Percentiles rank a stretch among this genome's conserved stretches.
These are phyloP conservation scores for Drosophila antonietae DNA, from an alignment of 2,888 invertebrate species.

Conservation along the genomic window DNA sequence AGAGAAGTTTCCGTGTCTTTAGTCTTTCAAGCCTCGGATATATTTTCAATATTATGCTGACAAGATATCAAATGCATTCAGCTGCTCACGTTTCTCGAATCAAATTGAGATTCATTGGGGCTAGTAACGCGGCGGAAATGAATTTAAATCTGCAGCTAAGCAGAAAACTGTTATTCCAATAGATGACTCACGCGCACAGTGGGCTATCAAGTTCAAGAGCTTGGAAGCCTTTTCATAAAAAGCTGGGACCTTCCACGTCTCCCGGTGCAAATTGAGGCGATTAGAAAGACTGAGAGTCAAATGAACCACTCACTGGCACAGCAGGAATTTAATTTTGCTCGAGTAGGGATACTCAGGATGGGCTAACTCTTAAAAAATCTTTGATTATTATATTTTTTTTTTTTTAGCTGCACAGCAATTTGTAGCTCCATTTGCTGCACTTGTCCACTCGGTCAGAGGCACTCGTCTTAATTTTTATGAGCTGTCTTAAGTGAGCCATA, in stretches of 20 bases:
- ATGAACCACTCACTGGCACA: background rate
- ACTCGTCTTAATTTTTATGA: constrained; percentile 74
- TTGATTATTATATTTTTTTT: background rate
- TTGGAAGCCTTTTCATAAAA: background rate
- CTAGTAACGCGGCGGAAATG: background rate
- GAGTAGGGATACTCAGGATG: background rate
- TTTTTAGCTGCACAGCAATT: constrained; percentile 37
- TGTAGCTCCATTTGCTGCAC: constrained; percentile 36
- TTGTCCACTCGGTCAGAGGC: constrained; percentile 34
- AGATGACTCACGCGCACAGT: background rate
- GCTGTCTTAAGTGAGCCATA: constrained; percentile 71
- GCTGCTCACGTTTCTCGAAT: background rate
- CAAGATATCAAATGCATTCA: background rate
- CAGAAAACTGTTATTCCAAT: background rate
- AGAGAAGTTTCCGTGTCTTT: background rate
- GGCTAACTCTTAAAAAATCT: constrained; percentile 9
- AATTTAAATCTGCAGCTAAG: constrained; percentile 1
- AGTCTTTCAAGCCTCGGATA: background rate
- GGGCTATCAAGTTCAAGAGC: background rate
- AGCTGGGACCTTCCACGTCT: background rate
- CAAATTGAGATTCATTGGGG: background rate
- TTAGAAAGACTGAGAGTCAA: background rate
- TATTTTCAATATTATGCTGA: background rate
- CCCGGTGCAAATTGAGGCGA: background rate
- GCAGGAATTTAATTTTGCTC: constrained; percentile 11